Evolutionary conservation across 2,113 vertebrate genomes (phyloP).

Genomic region (Plotosus lineatus): DNA sequence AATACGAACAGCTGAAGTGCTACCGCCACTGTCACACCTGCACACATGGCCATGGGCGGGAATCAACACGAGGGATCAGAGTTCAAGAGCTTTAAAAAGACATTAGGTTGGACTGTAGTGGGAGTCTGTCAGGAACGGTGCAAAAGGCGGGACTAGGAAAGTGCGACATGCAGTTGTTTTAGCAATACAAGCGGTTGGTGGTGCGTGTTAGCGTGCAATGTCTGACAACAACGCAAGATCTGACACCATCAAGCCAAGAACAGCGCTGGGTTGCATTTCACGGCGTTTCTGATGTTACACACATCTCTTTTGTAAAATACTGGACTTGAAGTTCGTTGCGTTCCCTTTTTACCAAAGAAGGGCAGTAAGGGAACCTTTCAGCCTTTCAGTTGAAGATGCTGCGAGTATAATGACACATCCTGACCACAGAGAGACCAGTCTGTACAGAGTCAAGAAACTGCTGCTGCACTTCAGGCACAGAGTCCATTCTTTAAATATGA

Average conservation of each 20-base stretch:
- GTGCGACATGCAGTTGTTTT: background rate
- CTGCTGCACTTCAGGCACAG: background rate
- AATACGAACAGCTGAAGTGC: slow-evolving; percentile 54
- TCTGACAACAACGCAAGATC: background rate
- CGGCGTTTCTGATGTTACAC: background rate
- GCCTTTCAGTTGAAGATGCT: background rate
- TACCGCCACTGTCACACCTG: slow-evolving; percentile 57
- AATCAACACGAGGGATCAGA: slow-evolving; percentile 28
- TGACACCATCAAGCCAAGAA: background rate
- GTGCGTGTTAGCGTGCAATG: background rate
- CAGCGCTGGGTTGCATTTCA: background rate
- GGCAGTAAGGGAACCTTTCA: background rate
- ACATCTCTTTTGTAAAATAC: background rate
- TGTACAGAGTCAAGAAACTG: background rate
- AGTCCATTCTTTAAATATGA: background rate
- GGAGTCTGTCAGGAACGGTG: background rate
- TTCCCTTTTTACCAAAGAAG: background rate
- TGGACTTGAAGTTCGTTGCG: background rate
- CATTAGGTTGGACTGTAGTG: slow-evolving; percentile 2
- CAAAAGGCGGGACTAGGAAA: background rate
- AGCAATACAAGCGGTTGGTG: background rate
- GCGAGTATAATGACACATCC: background rate
- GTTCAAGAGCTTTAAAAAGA: background rate
- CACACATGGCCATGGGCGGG: slow-evolving; percentile 45
- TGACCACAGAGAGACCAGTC: background rate